Conservation (phyloP, 2,797 vertebrate species). For the Acridotheres tristis region DNA sequence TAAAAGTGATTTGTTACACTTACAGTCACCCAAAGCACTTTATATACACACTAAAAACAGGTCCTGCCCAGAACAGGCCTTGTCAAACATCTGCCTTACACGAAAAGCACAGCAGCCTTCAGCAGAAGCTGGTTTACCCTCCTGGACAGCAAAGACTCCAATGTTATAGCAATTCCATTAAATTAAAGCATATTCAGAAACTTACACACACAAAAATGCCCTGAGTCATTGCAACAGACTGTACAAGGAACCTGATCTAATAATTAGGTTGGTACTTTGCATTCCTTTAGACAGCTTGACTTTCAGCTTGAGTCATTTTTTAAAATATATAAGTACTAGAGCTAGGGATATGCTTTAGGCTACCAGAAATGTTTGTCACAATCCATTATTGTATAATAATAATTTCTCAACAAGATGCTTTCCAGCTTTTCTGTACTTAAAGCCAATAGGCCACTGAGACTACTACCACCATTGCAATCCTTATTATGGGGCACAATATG, state of each 20-base stretch:
- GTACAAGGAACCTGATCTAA: neutral
- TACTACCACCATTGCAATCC: neutral
- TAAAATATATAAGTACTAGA: neutral
- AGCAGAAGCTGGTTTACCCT: neutral
- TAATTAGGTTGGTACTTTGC: neutral
- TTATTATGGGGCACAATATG: neutral
- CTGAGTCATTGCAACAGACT: neutral
- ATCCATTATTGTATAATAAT: neutral
- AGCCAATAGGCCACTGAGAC: neutral
- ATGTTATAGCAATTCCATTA: neutral
- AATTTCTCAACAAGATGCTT: neutral
- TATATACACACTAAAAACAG: neutral
- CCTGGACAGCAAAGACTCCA: neutral
- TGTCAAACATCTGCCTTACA: neutral
- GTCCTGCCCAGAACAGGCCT: neutral
- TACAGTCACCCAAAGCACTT: neutral
- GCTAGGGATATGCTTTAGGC: neutral
- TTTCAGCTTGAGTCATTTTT: neutral
- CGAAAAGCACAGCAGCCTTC: neutral
- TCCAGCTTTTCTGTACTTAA: neutral
- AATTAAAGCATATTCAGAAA: neutral
- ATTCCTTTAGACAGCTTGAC: neutral
- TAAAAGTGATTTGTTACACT: neutral
- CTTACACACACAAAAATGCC: neutral
- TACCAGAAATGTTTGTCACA: neutral